A percentile compares a stretch with the other conserved stretches of the same genome.
These are phyloP conservation scores for Pteropus alecto DNA, from an alignment of 2,113 vertebrate species.

Conservation along the genomic window DNA sequence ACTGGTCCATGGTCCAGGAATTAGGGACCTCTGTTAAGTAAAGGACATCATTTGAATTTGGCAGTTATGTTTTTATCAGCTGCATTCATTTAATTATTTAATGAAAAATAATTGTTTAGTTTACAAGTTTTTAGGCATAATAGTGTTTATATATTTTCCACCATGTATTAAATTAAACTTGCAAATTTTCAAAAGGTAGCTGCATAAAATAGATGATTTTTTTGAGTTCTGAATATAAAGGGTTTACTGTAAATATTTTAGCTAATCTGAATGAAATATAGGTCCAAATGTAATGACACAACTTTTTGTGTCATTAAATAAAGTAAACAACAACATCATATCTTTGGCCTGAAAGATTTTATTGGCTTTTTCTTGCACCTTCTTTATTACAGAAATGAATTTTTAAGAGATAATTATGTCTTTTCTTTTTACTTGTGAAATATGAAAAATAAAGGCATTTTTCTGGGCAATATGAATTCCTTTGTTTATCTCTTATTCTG, in stretches of 20 bases:
- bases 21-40: too few relatives aligned
- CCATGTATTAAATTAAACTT: not conserved
- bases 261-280: not conserved
- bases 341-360: slow-evolving; percentile 42
- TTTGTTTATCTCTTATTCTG: not conserved
- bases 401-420: slow-evolving; percentile 61
- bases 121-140: not conserved
- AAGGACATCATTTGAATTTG: slow-evolving; percentile 1
- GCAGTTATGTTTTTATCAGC: not conserved
- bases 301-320: slow-evolving; percentile 4
- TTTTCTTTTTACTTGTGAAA: slow-evolving; percentile 49
- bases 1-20: too few relatives aligned
- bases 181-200: not conserved
- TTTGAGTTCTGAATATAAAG: slow-evolving; percentile 21
- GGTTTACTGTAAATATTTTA: not conserved
- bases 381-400: slow-evolving; percentile 50
- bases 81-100: not conserved
- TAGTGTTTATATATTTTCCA: not conserved
- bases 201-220: not conserved
- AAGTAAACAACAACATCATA: not conserved
- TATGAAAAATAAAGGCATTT: slow-evolving; percentile 13
- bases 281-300: not conserved
- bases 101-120: not conserved
- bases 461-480: not conserved
- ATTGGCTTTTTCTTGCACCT: slow-evolving; percentile 35